These are phyloP conservation scores for Pogonomyrmex californicus DNA, from an alignment of 1,140 invertebrate genomes.

Conservation along the genomic window DNA sequence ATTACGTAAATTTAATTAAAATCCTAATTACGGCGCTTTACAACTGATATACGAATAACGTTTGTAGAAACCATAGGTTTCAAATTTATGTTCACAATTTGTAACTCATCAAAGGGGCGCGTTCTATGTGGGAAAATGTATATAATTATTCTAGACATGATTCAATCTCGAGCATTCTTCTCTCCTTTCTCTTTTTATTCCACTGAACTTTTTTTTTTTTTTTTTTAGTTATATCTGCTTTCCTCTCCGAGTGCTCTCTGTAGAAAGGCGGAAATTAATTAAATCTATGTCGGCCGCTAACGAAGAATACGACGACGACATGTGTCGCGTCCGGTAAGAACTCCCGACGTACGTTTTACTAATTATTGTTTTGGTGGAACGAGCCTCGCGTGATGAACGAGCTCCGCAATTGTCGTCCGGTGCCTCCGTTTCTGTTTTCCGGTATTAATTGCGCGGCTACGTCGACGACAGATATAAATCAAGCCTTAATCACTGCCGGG, in stretches of 20 bases:
- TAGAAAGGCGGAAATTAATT: slow-evolving; percentile 42
- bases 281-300: slow-evolving; percentile 26
- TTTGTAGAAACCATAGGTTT: not conserved
- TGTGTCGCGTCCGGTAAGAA: slow-evolving; percentile 42
- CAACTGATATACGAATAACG: not conserved
- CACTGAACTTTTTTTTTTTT: not conserved
- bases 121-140: not conserved
- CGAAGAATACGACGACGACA: slow-evolving; percentile 42
- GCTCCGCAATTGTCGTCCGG: slow-evolving; percentile 50
- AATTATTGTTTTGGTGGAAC: slow-evolving; percentile 54
- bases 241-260: not conserved
- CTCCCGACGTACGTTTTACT: slow-evolving; percentile 34
- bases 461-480: slow-evolving; percentile 60
- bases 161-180: not conserved
- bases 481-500: slow-evolving; percentile 57
- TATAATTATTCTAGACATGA: not conserved
- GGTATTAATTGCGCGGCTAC: slow-evolving; percentile 55
- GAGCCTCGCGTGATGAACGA: slow-evolving; percentile 53
- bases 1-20: too few relatives aligned
- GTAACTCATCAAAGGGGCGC: not conserved
- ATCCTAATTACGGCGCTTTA: not conserved
- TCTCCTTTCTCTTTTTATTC: not conserved
- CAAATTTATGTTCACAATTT: too few relatives aligned
- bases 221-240: not conserved
- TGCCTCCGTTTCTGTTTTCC: slow-evolving; percentile 53